Base-by-base conservation (phyloP, 1,140 invertebrate species). In the Apis florea region DNA sequence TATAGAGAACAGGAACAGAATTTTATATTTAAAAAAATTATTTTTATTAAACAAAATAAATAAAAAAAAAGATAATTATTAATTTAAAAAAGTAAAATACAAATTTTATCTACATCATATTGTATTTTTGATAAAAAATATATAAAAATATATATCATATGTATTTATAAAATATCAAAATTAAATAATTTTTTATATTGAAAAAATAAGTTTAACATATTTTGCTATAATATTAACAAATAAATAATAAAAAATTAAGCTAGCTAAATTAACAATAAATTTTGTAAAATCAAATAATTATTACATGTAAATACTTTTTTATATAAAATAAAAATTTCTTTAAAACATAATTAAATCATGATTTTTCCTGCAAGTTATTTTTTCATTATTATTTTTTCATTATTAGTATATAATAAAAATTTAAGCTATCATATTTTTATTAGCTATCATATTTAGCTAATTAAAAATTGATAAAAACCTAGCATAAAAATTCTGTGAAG, bases 1-100 rank as follows among this genome's bases (percentile, higher is more conserved):
- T 17, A 61, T 31, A 24, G n/a, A n/a, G 15, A 47, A 79, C 0
- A 64, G 26, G 21, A 71, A 56, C 13, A 40, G 63, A 67, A 56
- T 56, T 66, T 56, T 47, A 67, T 67, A 67, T 67, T 76, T 53
- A 69, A 51, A 53, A 51, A 26, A 40, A 11, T 51, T 68, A 6
- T 12, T 69, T 69, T 69, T 68, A 9, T n/a, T 40, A 6, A 40
- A 40, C 31, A 40, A 40, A 40, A 40, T 40, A 40, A 40, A 40
- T 40, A 40, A 40, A 40, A 40, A 40, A 6, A 40, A 40, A 40
- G 31, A 40, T 40, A 40, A 40, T 40, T 40, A 40, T 40, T 40
- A 40, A 40, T 40, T 40, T 5, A 40, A 40, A 40, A 40, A 40
- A 40, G 31, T 40, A 40, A 40, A 40, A 40, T 40, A 4, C 31